Evolutionary conservation across 2,797 vertebrate genomes (phyloP).

Genomic region (Hyperoplus immaculatus): DNA sequence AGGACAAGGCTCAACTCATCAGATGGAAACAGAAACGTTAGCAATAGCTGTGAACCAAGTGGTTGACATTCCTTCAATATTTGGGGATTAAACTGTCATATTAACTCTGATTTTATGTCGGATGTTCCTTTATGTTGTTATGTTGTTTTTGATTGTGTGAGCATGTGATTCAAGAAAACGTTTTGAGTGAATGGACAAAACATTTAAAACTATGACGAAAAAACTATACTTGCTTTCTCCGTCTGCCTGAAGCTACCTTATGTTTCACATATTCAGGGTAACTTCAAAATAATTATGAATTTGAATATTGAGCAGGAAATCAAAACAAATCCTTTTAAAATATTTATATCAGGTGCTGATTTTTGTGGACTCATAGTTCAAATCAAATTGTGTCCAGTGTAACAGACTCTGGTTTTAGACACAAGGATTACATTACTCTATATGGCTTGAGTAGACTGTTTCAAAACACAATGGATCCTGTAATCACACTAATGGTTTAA

Average conservation of each 20-base stretch:
- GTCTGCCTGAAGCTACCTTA: background rate
- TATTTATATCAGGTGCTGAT: background rate
- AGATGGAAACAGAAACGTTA: constrained; percentile 38
- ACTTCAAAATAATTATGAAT: background rate
- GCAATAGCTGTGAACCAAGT: background rate
- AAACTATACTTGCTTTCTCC: too few relatives aligned
- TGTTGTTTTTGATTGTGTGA: too few relatives aligned
- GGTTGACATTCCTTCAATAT: constrained; percentile 30
- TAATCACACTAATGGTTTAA: too few relatives aligned
- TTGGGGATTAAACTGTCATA: constrained; percentile 57
- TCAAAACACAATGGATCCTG: background rate
- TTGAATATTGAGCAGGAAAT: background rate
- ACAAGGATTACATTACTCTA: background rate
- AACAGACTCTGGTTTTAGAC: background rate
- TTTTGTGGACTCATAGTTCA: background rate
- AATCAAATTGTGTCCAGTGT: background rate
- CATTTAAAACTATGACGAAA: background rate
- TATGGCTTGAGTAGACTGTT: background rate
- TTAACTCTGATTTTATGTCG: constrained; percentile 25
- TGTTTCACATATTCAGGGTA: background rate
- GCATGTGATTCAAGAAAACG: too few relatives aligned
- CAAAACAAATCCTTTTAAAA: background rate
- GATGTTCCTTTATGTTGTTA: too few relatives aligned
- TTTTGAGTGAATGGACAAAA: too few relatives aligned
- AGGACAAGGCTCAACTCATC: constrained; percentile 40